Conservation (phyloP, 2,113 vertebrate genomes). For the Ornithorhynchus anatinus region DNA sequence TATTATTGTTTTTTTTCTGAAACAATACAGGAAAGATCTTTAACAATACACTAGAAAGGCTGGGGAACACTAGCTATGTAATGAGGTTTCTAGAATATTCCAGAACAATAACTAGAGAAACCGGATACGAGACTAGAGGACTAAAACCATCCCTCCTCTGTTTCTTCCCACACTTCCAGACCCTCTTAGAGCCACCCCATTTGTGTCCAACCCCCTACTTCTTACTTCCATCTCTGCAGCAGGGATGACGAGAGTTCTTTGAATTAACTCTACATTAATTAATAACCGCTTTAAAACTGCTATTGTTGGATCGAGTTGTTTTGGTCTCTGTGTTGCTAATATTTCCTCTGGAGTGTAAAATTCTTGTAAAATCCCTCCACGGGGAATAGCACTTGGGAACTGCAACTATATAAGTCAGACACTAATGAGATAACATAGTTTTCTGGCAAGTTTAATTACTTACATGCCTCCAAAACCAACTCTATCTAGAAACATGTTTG, state of each 20-base stretch:
- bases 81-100: background rate
- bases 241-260: constrained; percentile 26
- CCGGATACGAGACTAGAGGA: too few species aligned
- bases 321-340: background rate
- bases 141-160: too few species aligned
- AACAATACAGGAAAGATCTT: background rate
- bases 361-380: background rate
- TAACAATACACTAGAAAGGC: background rate
- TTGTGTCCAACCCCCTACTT: too few species aligned
- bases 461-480: too few species aligned
- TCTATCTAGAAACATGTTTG: too few species aligned
- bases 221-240: too few species aligned
- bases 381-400: background rate
- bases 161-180: too few species aligned
- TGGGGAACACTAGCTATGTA: background rate
- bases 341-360: constrained; percentile 6
- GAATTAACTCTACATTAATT: constrained; percentile 3
- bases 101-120: constrained; percentile 21
- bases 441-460: too few species aligned
- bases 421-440: too few species aligned
- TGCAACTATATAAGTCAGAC: background rate
- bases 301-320: background rate
- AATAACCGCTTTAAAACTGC: constrained; percentile 17
- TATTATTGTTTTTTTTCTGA: too few species aligned
- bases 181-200: too few species aligned